phyloP scores from a whole-genome alignment of 2,888 invertebrate genomes.

The Pterostichus niger region DNA sequence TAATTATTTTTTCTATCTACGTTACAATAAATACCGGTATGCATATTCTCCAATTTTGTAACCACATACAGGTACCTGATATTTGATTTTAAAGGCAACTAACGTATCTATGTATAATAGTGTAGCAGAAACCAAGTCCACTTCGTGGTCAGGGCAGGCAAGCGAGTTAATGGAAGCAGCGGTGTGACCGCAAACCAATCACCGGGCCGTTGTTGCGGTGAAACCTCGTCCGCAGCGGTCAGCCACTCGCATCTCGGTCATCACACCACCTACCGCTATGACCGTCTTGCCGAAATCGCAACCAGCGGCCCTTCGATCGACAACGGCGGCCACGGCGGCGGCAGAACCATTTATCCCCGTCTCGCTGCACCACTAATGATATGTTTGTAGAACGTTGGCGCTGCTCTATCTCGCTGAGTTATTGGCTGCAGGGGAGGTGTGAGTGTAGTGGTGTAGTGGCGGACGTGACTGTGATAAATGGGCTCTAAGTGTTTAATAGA shows the following conservation, averaged over 20 bases:
- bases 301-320: slow-evolving; percentile 22
- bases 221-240: slow-evolving; percentile 43
- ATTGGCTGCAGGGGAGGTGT: slow-evolving; percentile 67
- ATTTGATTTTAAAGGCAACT: background rate
- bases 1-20: too few relatives aligned
- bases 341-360: slow-evolving; percentile 36
- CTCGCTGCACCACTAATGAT: slow-evolving; percentile 38
- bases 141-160: background rate
- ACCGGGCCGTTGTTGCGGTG: slow-evolving; percentile 51
- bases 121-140: background rate
- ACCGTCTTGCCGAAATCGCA: slow-evolving; percentile 43
- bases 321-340: background rate
- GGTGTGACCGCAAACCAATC: slow-evolving; percentile 64
- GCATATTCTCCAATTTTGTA: background rate
- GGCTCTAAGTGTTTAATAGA: slow-evolving; percentile 78
- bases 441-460: slow-evolving; percentile 70
- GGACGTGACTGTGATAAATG: slow-evolving; percentile 77
- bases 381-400: slow-evolving; percentile 57
- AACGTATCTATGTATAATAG: background rate
- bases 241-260: slow-evolving; percentile 10
- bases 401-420: slow-evolving; percentile 38
- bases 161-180: slow-evolving; percentile 54
- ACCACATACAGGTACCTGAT: background rate
- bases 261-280: background rate
- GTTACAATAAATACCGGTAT: too few relatives aligned